Evolutionary conservation across 2,113 vertebrate genomes (phyloP).

Genomic region (Loxodonta africana): DNA sequence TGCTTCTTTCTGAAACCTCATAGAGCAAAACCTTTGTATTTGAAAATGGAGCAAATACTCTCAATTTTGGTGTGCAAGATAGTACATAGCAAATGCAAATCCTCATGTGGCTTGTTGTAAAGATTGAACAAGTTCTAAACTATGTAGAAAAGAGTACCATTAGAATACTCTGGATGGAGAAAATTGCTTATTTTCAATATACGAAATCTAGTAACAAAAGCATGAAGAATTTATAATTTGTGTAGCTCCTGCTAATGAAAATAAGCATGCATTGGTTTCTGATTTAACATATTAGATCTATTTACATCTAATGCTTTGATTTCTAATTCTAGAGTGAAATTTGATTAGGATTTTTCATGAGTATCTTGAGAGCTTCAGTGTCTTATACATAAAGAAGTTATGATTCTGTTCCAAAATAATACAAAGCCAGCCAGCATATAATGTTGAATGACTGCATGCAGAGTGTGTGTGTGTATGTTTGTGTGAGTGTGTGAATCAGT

Average conservation of each 20-base stretch:
- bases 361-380: constrained; percentile 64
- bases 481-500: not conserved
- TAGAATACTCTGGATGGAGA: constrained; percentile 35
- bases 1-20: constrained; percentile 64
- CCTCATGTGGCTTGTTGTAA: not conserved
- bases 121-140: constrained; percentile 41
- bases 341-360: constrained; percentile 54
- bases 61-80: constrained; percentile 38
- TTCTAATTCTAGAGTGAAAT: constrained; percentile 66
- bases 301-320: constrained; percentile 43
- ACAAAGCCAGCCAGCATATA: constrained; percentile 34
- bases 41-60: constrained; percentile 48
- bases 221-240: constrained; percentile 39
- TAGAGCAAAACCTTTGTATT: constrained; percentile 54
- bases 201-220: constrained; percentile 54
- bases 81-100: constrained; percentile 61
- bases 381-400: constrained; percentile 63
- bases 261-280: constrained; percentile 31
- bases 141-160: constrained; percentile 43
- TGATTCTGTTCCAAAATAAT: constrained; percentile 59
- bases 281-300: constrained; percentile 60
- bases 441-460: not conserved
- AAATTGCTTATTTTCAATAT: constrained; percentile 55
- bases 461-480: not conserved
- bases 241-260: constrained; percentile 50